Evolutionary conservation across 2,113 vertebrate species (phyloP).

Genomic region (Catharus bicknelli): DNA sequence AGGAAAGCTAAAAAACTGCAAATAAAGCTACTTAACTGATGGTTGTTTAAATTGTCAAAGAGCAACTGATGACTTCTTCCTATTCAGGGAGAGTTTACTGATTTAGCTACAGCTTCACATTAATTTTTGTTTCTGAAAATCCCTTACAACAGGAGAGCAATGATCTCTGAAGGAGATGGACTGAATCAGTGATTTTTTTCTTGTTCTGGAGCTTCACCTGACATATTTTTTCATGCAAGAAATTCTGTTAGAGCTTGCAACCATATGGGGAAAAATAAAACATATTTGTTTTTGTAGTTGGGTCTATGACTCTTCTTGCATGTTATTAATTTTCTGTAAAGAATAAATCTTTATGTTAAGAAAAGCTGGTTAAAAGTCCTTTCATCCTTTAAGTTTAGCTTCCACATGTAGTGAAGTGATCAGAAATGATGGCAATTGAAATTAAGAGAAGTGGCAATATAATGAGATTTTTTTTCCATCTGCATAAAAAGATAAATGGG

Average conservation of each 20-base stretch:
- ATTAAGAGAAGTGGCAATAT: not conserved
- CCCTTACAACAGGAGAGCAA: not conserved
- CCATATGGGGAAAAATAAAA: not conserved
- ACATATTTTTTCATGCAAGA: not conserved
- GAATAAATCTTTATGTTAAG: not conserved
- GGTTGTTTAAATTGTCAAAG: not conserved
- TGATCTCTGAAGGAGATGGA: not conserved
- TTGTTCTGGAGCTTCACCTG: not conserved
- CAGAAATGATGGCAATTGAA: not conserved
- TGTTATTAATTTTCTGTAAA: not conserved
- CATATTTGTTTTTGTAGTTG: not conserved
- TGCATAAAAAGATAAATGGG: not conserved
- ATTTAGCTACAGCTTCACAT: not conserved
- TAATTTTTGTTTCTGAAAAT: not conserved
- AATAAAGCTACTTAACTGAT: not conserved
- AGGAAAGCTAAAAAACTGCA: not conserved
- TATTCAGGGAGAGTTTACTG: not conserved
- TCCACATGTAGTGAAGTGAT: accelerated
- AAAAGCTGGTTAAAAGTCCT: not conserved
- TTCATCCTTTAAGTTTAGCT: not conserved
- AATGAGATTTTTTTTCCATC: not conserved
- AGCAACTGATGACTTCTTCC: not conserved
- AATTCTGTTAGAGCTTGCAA: not conserved
- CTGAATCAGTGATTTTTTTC: not conserved
- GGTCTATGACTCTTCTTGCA: not conserved